A percentile compares a stretch with the other conserved stretches of the same genome.
These are phyloP conservation scores for Chromoteleia sp. DNA, from an alignment of 2,888 invertebrate species.

Conservation along the genomic window DNA sequence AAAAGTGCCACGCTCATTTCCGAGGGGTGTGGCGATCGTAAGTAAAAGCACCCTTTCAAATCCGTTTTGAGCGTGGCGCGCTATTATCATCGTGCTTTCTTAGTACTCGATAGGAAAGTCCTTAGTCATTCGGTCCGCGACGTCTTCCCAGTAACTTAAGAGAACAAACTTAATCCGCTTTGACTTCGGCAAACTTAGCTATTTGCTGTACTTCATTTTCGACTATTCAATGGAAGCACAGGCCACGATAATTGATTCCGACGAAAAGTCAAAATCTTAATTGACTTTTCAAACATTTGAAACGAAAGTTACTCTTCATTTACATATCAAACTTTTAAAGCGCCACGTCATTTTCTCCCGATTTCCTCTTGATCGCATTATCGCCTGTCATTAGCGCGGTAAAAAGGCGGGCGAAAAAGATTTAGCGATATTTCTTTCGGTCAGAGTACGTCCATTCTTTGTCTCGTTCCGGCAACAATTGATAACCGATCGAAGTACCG, in stretches of 20 bases:
- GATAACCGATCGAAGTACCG: conserved; percentile 60
- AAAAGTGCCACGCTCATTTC: neutral
- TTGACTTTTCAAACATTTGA: conserved; percentile 10
- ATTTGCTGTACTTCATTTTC: conserved; percentile 52
- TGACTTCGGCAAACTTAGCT: conserved; percentile 49
- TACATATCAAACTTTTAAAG: neutral
- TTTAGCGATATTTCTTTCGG: conserved; percentile 11
- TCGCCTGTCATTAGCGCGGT: neutral
- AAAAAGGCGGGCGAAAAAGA: neutral
- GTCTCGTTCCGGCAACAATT: conserved; percentile 50
- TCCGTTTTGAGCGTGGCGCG: conserved; percentile 5
- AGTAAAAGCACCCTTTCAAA: conserved; percentile 23
- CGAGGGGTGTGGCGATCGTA: conserved; percentile 1
- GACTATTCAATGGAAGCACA: conserved; percentile 23
- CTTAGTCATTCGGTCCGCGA: conserved; percentile 33
- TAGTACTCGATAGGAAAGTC: conserved; percentile 40
- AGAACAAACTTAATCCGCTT: conserved; percentile 39
- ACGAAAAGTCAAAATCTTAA: conserved; percentile 37
- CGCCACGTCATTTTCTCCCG: neutral
- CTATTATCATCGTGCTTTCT: conserved; percentile 29
- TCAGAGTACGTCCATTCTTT: conserved; percentile 24
- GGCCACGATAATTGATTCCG: conserved; percentile 39
- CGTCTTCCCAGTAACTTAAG: conserved; percentile 29
- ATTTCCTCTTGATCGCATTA: neutral
- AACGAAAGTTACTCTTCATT: conserved; percentile 5